Evolutionary conservation across 2,797 vertebrate species (phyloP), one percentile per base, ranked within the genome.

Genomic region (Diglossa cyanea): DNA sequence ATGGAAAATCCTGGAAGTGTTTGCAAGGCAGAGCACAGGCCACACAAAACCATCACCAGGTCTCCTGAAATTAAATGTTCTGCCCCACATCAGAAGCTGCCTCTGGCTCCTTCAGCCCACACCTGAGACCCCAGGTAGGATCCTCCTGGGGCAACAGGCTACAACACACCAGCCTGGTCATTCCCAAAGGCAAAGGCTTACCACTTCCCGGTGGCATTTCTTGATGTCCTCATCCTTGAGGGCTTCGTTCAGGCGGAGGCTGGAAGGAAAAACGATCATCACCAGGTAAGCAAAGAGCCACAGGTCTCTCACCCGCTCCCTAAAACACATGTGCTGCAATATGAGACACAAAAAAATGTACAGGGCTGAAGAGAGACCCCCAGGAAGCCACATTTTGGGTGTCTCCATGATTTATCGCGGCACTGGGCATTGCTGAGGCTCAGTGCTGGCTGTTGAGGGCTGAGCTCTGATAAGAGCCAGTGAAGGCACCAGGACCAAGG

Each of bases 221-320:
- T 97, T 98, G 82, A 97, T 91, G 71, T 98, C 97, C 74, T 97
- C 96, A 37, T 96, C 94, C 95, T 97, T 98, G 70, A 95, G 95
- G 39, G 92, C 71, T 84, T 98, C 97, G 0, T 93, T 96, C 93
- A 97, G 94, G 86, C 94, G 95, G 53, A 97, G 78, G 82, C 98
- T 98, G 94, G n/a, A 96, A 97, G 83, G 50, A 65, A 97, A 86
- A 88, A 53, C 0, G 15, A 57, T 4, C 63, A 85, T n/a, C 17
- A 61, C 31, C 73, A 76, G 55, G 51, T 13, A 33, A 85, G 33
- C 17, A 17, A 95, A 84, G 77, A 18, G 58, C 35, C 61, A 51
- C 78, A 61, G 53, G 45, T 50, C 33, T n/a, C 70, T 66, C 31
- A 5, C 8, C 21, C 0, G 0, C 19, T 30, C 45, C 50, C 12